Percentiles rank a stretch among this genome's conserved stretches.
Evolutionary conservation across 2,113 vertebrate species (phyloP).

Genomic region (Solenodon paradoxus): DNA sequence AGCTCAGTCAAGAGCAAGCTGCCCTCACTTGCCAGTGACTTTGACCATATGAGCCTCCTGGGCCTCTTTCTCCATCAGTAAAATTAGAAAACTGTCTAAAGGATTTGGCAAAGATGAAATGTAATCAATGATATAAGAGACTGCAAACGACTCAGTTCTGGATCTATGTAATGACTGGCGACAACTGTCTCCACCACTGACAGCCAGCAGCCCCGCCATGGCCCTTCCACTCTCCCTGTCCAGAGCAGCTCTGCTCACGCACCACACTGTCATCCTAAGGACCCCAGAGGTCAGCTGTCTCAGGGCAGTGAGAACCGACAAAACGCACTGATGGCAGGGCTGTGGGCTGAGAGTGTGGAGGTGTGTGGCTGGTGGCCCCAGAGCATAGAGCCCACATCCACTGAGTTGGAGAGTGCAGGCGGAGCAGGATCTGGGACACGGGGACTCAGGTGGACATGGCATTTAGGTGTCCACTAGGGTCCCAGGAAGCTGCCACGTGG

Average conservation of each 20-base stretch:
- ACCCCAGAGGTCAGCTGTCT: too few species aligned
- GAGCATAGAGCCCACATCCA: fast-evolving
- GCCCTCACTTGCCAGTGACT: fast-evolving
- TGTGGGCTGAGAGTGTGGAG: not conserved
- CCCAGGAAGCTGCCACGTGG: not conserved
- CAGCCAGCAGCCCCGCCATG: too few species aligned
- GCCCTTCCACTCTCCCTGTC: too few species aligned
- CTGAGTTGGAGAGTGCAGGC: fast-evolving
- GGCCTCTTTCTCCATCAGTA: not conserved
- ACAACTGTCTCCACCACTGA: too few species aligned
- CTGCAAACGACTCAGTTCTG: not conserved
- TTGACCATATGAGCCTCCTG: fast-evolving
- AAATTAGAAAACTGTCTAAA: not conserved
- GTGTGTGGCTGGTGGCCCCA: not conserved
- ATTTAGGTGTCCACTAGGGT: too few species aligned
- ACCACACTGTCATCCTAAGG: too few species aligned
- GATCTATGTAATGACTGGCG: too few species aligned
- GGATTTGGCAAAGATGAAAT: too few species aligned
- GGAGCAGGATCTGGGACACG: not conserved
- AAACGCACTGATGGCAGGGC: fast-evolving
- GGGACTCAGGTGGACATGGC: fast-evolving
- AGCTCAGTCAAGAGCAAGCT: not conserved
- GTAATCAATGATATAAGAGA: fast-evolving
- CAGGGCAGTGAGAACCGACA: too few species aligned
- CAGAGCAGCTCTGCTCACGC: too few species aligned